Evolutionary conservation across 2,797 vertebrate genomes (phyloP).

Genomic region (Bradypodion pumilum): DNA sequence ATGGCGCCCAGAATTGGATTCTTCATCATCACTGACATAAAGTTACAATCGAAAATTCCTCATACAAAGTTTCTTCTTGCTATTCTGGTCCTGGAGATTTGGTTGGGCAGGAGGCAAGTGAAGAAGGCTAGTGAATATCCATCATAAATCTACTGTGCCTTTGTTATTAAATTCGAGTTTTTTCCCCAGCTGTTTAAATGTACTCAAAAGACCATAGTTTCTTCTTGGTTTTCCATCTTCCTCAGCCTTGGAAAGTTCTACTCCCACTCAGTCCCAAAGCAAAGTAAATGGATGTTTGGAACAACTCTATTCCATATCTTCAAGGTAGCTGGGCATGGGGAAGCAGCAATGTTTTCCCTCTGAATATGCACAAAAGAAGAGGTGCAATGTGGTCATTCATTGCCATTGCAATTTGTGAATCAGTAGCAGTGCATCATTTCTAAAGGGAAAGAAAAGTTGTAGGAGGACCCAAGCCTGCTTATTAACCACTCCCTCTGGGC

Average conservation of each 20-base stretch:
- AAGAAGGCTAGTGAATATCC: accelerated
- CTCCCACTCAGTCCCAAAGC: too few relatives aligned
- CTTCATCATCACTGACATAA: accelerated
- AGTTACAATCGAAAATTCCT: accelerated
- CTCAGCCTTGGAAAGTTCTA: not conserved
- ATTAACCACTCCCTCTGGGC: not conserved
- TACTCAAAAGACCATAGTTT: not conserved
- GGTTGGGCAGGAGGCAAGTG: not conserved
- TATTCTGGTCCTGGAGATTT: not conserved
- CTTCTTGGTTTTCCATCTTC: not conserved
- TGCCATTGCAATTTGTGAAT: not conserved
- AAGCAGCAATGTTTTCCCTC: not conserved
- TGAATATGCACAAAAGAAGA: not conserved
- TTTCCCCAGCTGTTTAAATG: not conserved
- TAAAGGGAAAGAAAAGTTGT: not conserved
- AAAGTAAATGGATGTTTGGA: not conserved
- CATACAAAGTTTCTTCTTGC: accelerated
- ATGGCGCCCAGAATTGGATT: not conserved
- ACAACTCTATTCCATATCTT: not conserved
- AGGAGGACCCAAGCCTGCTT: not conserved
- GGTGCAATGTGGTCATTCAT: not conserved
- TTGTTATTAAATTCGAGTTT: not conserved
- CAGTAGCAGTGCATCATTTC: not conserved
- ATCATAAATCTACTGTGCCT: accelerated
- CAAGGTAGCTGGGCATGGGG: too few relatives aligned